phyloP scores from a whole-genome alignment of 2,797 vertebrate species.

The Cyclopterus lumpus region DNA sequence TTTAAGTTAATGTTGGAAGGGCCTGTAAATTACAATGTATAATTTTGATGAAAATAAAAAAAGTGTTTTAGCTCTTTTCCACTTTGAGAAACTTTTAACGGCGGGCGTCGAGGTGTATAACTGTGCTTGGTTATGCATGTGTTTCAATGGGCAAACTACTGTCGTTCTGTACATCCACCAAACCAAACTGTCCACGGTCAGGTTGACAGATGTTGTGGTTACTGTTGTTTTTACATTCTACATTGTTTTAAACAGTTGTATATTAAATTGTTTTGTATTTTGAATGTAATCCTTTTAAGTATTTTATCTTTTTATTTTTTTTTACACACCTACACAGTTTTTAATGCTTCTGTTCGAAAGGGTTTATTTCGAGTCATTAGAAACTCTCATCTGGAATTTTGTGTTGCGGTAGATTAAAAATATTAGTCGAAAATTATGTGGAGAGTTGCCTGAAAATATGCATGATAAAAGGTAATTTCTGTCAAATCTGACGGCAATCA shows the following conservation, averaged over 20 bases:
- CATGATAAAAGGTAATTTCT: background rate
- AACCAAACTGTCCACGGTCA: conserved; percentile 64
- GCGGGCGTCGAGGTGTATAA: conserved; percentile 40
- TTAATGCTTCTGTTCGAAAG: background rate
- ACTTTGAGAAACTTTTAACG: conserved; percentile 71
- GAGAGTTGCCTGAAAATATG: background rate
- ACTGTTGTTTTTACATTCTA: conserved; percentile 82
- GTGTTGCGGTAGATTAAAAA: background rate
- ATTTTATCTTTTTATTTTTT: conserved; percentile 12
- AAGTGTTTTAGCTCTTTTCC: conserved; percentile 81
- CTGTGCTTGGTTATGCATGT: conserved; percentile 52
- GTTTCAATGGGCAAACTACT: conserved; percentile 60
- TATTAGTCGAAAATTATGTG: too few species aligned
- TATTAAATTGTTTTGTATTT: conserved; percentile 89
- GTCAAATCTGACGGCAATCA: background rate
- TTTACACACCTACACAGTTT: background rate
- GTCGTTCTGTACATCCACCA: conserved; percentile 61
- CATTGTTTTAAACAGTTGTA: conserved; percentile 85
- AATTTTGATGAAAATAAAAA: conserved; percentile 80
- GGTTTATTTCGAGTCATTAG: background rate
- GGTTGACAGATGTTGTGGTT: conserved; percentile 74
- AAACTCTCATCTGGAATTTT: background rate
- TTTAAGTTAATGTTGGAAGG: conserved; percentile 79
- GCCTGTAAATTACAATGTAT: conserved; percentile 83
- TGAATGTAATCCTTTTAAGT: conserved; percentile 62